phyloP scores from a whole-genome alignment of 2,113 vertebrate species.

The Megalops atlanticus region DNA sequence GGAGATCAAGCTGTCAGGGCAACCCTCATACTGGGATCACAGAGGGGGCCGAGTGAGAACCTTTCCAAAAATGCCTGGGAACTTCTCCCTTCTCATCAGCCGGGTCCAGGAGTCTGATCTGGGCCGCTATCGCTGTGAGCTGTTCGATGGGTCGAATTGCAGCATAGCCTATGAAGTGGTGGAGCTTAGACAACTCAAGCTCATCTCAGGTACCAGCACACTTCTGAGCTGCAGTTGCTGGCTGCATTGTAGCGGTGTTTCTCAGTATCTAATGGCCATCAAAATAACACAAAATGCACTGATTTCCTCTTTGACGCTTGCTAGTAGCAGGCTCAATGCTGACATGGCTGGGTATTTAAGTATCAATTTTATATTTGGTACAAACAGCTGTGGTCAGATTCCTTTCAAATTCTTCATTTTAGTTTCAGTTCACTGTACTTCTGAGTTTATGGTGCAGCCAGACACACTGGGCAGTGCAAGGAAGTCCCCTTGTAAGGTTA shows the following conservation, averaged over 20 bases:
- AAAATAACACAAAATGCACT: too few species aligned
- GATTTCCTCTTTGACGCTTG: too few species aligned
- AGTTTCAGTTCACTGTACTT: too few species aligned
- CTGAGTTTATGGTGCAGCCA: too few species aligned
- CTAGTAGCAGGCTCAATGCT: too few species aligned
- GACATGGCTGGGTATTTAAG: too few species aligned
- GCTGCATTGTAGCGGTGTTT: not conserved
- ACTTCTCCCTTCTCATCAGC: constrained; percentile 34
- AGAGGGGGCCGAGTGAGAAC: not conserved
- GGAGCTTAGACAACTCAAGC: constrained; percentile 7
- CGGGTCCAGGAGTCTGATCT: constrained; percentile 30
- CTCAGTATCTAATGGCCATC: too few species aligned
- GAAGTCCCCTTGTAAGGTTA: too few species aligned
- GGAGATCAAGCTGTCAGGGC: constrained; percentile 5
- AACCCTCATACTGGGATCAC: not conserved
- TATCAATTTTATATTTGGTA: too few species aligned
- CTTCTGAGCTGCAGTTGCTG: not conserved
- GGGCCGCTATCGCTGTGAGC: constrained; percentile 29
- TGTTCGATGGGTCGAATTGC: not conserved
- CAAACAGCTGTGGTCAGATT: too few species aligned
- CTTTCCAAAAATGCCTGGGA: constrained; percentile 19
- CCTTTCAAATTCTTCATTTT: too few species aligned
- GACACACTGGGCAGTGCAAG: too few species aligned
- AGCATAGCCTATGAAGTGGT: constrained; percentile 9
- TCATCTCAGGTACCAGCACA: not conserved